Evolutionary conservation across 2,113 vertebrate species (phyloP).

Genomic region (Rhea pennata): DNA sequence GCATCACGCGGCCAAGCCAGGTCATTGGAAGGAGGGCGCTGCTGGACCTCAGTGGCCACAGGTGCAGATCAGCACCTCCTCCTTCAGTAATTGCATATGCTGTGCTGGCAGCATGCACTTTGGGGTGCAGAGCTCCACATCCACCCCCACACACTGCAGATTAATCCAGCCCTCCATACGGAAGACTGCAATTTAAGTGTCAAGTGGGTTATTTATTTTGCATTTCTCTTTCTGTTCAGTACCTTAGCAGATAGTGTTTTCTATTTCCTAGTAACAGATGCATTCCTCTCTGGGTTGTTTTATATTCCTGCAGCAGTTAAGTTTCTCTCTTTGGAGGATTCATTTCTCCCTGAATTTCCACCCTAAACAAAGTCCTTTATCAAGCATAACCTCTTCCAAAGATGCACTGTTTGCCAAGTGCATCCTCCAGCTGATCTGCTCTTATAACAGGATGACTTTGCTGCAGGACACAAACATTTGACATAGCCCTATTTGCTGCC

Average conservation of each 20-base stretch:
- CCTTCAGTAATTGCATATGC: not conserved
- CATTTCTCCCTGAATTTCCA: not conserved
- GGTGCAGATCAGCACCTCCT: not conserved
- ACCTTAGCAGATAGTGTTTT: not conserved
- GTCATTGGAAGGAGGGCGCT: not conserved
- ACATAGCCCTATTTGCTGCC: not conserved
- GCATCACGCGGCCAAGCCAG: not conserved
- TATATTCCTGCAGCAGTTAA: not conserved
- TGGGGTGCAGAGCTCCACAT: not conserved
- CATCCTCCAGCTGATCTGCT: not conserved
- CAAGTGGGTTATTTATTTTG: not conserved
- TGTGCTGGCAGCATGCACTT: not conserved
- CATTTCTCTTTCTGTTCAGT: not conserved
- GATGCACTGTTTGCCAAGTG: not conserved
- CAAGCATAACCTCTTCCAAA: slow-evolving; percentile 24
- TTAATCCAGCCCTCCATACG: not conserved
- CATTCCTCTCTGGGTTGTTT: not conserved
- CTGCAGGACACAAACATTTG: not conserved
- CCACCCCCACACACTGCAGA: rapidly evolving
- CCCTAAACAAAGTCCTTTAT: not conserved
- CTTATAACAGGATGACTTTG: not conserved
- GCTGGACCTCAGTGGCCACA: not conserved
- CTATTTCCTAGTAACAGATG: not conserved
- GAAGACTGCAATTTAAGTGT: not conserved
- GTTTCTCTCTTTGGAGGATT: not conserved